Percentiles rank a stretch among this genome's conserved stretches.
Evolutionary conservation across 2,888 invertebrate genomes (phyloP).

Genomic region (Aradus depressus): DNA sequence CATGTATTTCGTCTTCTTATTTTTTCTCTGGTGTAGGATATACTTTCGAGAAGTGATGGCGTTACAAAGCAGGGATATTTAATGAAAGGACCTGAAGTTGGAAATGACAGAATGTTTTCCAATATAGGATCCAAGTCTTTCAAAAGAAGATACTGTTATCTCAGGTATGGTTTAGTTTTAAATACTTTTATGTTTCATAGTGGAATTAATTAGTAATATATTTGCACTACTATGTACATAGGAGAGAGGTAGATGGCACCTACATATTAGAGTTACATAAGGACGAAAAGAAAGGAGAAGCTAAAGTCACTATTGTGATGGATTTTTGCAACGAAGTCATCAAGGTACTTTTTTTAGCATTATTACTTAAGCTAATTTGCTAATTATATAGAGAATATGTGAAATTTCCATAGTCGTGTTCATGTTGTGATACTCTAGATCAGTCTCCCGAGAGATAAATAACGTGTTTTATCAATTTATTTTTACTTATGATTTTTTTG

Average conservation of each 20-base stretch:
- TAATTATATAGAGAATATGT: no score
- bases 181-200: background rate
- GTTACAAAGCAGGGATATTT: constrained; percentile 85
- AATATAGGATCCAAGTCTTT: constrained; percentile 88
- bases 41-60: constrained; percentile 53
- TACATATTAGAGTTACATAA: constrained; percentile 86
- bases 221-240: constrained; percentile 16
- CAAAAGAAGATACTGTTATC: constrained; percentile 78
- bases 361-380: background rate
- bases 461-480: no score
- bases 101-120: constrained; percentile 79
- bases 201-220: background rate
- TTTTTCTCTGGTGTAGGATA: constrained; percentile 18
- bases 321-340: constrained; percentile 86
- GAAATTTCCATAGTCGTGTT: no score
- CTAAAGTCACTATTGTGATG: constrained; percentile 85
- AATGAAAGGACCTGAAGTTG: constrained; percentile 83
- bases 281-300: constrained; percentile 83
- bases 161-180: constrained; percentile 38
- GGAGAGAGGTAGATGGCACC: constrained; percentile 82
- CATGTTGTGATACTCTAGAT: no score
- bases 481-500: no score
- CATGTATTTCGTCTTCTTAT: background rate
- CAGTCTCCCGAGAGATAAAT: no score
- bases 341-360: constrained; percentile 46